Conservation (phyloP, 1,140 invertebrate genomes). For the Eumeta japonica region DNA sequence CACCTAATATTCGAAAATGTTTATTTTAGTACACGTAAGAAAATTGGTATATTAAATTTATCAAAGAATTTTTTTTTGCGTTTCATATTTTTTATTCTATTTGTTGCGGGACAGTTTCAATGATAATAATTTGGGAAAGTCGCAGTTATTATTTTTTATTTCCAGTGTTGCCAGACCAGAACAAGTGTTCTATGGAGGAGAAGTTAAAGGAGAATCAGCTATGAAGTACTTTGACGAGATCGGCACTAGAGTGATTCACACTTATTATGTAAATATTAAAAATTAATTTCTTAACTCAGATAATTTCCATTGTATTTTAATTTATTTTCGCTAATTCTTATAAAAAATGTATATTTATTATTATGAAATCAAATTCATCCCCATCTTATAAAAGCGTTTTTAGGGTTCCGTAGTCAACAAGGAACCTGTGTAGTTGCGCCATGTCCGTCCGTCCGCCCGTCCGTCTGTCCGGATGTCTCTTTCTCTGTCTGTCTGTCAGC, state of each 20-base stretch:
- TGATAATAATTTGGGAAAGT: no score
- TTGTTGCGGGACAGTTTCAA: no score
- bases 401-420: no score
- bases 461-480: no score
- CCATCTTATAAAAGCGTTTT: no score
- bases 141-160: conserved; percentile 24
- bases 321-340: not conserved
- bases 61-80: no score
- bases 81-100: not conserved
- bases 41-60: no score
- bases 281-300: not conserved
- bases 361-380: no score
- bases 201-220: conserved; percentile 76
- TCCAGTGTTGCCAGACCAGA: conserved; percentile 66
- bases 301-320: conserved; percentile 1
- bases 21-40: not conserved
- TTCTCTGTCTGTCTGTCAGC: no score
- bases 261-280: conserved; percentile 67
- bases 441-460: no score
- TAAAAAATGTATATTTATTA: not conserved
- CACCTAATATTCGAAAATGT: not conserved
- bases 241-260: conserved; percentile 80
- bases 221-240: conserved; percentile 83
- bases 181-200: conserved; percentile 85
- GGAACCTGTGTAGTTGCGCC: no score